phyloP scores from a whole-genome alignment of 2,113 vertebrate genomes.

The Pedetes capensis region DNA sequence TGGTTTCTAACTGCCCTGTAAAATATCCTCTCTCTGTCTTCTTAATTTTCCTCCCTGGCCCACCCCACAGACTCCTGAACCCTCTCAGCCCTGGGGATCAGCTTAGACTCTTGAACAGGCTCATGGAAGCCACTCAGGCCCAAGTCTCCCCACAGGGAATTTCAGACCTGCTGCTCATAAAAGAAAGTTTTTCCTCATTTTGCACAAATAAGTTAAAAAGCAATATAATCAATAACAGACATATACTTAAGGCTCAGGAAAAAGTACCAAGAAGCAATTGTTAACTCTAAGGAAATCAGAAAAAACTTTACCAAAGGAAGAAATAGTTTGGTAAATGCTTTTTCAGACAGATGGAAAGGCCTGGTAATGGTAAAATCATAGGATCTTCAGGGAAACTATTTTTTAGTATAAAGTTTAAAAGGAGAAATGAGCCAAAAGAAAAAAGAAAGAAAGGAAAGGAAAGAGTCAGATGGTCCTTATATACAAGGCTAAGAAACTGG shows the following conservation, averaged over 20 bases:
- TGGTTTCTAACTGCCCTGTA: not conserved
- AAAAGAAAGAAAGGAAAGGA: not conserved
- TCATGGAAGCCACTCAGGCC: not conserved
- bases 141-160: not conserved
- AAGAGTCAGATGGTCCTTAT: not conserved
- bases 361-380: not conserved
- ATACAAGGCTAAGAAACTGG: not conserved
- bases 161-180: not conserved
- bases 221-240: not conserved
- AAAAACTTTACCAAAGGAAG: not conserved
- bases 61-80: not conserved
- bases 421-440: not conserved
- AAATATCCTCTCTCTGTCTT: not conserved
- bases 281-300: not conserved
- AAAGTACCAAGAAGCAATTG: not conserved
- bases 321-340: not conserved
- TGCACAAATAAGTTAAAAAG: not conserved
- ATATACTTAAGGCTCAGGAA: not conserved
- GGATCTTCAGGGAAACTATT: not conserved
- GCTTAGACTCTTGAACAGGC: not conserved
- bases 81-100: not conserved
- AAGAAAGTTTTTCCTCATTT: not conserved
- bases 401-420: conserved; percentile 5
- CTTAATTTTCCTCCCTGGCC: not conserved
- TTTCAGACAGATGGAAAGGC: not conserved